Percentiles rank a stretch among this genome's conserved stretches.
phyloP scores from a whole-genome alignment of 1,140 invertebrate species.

The Plodia interpunctella region DNA sequence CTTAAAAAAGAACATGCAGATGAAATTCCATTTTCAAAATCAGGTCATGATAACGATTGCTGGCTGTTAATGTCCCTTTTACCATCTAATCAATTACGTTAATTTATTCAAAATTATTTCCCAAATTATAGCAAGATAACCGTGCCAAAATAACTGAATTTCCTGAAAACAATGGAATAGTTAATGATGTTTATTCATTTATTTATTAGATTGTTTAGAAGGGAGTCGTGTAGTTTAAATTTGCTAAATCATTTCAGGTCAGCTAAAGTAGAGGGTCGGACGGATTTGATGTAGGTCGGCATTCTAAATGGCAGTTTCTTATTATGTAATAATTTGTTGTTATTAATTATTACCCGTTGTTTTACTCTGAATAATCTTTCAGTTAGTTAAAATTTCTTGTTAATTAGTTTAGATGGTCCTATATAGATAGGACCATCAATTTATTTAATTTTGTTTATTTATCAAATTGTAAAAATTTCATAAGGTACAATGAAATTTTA shows the following conservation, averaged over 20 bases:
- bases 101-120: slow-evolving; percentile 7
- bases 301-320: neutral
- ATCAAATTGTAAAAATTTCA: too few species aligned
- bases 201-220: neutral
- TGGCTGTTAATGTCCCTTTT: neutral
- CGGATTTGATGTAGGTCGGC: neutral
- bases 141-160: slow-evolving; percentile 2
- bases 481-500: too few species aligned
- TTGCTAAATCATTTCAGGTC: neutral
- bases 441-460: too few species aligned
- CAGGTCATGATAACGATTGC: neutral
- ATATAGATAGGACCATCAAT: too few species aligned
- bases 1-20: neutral
- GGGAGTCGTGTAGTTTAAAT: neutral
- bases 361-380: too few species aligned
- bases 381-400: too few species aligned
- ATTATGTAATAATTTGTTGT: too few species aligned
- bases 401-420: too few species aligned
- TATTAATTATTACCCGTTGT: too few species aligned
- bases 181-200: neutral
- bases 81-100: slow-evolving; percentile 4
- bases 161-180: neutral
- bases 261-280: neutral
- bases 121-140: neutral
- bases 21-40: neutral